phyloP scores from a whole-genome alignment of 2,113 vertebrate species.

The rat (Rattus norvegicus) region DNA sequence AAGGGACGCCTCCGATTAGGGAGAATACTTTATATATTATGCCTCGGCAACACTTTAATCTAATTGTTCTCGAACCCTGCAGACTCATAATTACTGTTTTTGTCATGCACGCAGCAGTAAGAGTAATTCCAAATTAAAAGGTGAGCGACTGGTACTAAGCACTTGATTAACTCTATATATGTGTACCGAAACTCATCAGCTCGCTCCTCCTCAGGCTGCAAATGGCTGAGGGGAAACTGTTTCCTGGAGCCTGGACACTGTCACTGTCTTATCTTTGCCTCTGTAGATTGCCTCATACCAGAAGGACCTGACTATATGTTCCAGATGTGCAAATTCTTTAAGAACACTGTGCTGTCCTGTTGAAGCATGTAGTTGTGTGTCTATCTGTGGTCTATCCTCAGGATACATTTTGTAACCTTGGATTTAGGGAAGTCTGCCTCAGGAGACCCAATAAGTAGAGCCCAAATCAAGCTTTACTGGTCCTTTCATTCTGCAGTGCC shows the following conservation, averaged over 20 bases:
- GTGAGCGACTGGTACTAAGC: slow-evolving; percentile 20
- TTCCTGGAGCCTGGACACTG: background rate
- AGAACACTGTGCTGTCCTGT: background rate
- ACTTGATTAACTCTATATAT: background rate
- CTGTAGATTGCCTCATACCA: background rate
- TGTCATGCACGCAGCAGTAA: background rate
- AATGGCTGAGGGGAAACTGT: background rate
- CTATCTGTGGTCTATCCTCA: slow-evolving; percentile 26
- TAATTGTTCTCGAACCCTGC: slow-evolving; percentile 51
- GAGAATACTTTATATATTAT: background rate
- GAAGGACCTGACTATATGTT: slow-evolving; percentile 6
- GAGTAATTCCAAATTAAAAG: slow-evolving; percentile 66
- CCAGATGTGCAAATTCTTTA: slow-evolving; percentile 56
- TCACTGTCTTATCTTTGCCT: slow-evolving; percentile 4
- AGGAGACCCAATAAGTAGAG: background rate
- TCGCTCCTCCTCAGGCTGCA: background rate
- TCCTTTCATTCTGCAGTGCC: background rate
- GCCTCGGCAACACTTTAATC: background rate
- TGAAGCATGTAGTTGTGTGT: slow-evolving; percentile 20
- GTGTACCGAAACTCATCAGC: background rate
- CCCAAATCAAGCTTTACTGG: background rate
- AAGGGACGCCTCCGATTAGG: background rate
- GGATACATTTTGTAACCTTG: slow-evolving; percentile 58
- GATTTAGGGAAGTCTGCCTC: slow-evolving; percentile 39
- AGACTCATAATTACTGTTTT: slow-evolving; percentile 63